Evolutionary conservation across 53 echinoderm and acorn worm species (phyloP), one percentile per base, ranked within the genome.

Genomic region (Paracentrotus lividus): DNA sequence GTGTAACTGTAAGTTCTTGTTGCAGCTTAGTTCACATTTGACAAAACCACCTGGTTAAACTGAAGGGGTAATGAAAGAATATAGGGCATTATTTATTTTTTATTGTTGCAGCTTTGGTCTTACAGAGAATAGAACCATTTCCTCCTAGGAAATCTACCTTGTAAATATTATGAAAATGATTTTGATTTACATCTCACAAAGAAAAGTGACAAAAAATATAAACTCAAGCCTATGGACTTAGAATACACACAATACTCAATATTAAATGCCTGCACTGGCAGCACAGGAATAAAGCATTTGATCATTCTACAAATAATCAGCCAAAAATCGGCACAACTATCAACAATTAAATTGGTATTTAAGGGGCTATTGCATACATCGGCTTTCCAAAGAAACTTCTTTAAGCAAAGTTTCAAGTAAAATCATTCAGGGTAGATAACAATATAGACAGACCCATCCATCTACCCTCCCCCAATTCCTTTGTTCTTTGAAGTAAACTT

Each of bases 401-500:
- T 31, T 64, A 29, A 31, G 64, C 64, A 29, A 64, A 64, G 61
- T 61, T 61, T 61, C 10, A 61, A 61, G 64, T 64, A 49, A 40
- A 40, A 8, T 27, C 47, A 81, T 81, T 81, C 44, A 81, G 47
- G 45, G 47, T n/a, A 81, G 81, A 81, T 81, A 81, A 31, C 65
- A 31, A 69, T 72, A 67, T 72, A 51, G 72, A 75, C 32, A 51
- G 69, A 90, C 9, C 90, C 43, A 90, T 90, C 44, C 44, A 90
- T 90, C 90, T 90, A 65, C 24, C 81, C 47, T 81, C 81, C 81
- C 81, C 38, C 47, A 26, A 2, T 23, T 64, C 44, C 40, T 69
- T 69, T 68, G 51, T 49, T 90, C 52, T 52, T 72, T 68, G 52
- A 90, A 31, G 49, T 8, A 23, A n/a, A 69, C 49, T 90, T 68